phyloP scores from a whole-genome alignment of 2,888 invertebrate species.

The Polymixis lichenea region DNA sequence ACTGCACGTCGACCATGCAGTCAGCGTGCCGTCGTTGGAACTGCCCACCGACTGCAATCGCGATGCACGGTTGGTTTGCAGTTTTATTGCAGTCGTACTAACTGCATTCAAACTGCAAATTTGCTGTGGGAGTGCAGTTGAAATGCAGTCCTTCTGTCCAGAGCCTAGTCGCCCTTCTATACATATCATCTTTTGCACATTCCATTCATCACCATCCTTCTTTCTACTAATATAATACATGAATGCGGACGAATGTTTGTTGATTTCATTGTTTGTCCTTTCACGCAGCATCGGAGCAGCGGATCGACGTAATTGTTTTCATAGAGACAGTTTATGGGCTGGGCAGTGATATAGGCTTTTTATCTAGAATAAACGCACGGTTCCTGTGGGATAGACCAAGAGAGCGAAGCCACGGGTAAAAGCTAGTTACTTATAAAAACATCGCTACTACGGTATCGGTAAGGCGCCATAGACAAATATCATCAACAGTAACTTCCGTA shows the following conservation, averaged over 20 bases:
- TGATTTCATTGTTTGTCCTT: constrained; percentile 36
- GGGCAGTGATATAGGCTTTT: constrained; percentile 31
- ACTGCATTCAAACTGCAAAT: too few species aligned
- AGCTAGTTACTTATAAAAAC: constrained; percentile 18
- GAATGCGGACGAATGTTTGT: constrained; percentile 20
- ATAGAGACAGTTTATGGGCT: constrained; percentile 16
- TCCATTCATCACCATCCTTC: background rate
- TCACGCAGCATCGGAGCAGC: constrained; percentile 41
- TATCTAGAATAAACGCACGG: constrained; percentile 28
- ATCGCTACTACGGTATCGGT: background rate
- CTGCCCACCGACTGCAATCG: too few species aligned
- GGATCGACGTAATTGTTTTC: constrained; percentile 40
- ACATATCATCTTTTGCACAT: background rate
- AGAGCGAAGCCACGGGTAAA: constrained; percentile 33
- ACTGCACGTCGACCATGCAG: too few species aligned
- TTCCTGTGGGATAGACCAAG: constrained; percentile 25
- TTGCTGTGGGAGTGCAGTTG: too few species aligned
- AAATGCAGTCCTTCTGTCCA: too few species aligned
- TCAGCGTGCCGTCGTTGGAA: too few species aligned
- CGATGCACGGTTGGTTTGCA: too few species aligned
- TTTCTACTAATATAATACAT: background rate
- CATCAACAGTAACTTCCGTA: constrained; percentile 7
- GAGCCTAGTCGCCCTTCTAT: too few species aligned
- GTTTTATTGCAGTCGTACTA: too few species aligned
- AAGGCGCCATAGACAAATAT: constrained; percentile 19